These are phyloP conservation scores for Propithecus perrieri DNA, from an alignment of 2,797 vertebrate genomes.

Conservation along the genomic window DNA sequence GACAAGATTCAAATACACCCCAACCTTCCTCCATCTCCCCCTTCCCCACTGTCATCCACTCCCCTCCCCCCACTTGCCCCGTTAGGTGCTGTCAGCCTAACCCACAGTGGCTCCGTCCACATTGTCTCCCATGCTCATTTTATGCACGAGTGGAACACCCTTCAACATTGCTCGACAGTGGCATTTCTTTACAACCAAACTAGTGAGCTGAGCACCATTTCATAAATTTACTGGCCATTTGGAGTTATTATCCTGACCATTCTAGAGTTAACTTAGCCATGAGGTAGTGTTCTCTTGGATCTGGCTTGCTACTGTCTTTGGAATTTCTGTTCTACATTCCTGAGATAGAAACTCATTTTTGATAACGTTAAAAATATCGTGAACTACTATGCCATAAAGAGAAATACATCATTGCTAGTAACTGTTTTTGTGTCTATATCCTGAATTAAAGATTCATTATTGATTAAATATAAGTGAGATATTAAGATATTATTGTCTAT, in stretches of 20 bases:
- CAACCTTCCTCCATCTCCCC: neutral
- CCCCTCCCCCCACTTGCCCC: neutral
- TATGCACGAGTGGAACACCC: neutral
- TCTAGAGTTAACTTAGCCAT: neutral
- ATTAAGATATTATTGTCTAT: neutral
- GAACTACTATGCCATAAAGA: neutral
- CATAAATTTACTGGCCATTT: neutral
- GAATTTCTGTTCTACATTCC: constrained; percentile 4
- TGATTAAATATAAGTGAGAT: neutral
- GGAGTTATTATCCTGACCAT: neutral
- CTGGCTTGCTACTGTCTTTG: neutral
- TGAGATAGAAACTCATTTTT: neutral
- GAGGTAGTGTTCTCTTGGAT: neutral
- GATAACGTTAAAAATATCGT: neutral
- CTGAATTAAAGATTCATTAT: neutral
- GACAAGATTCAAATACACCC: neutral
- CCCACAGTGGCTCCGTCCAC: too few species aligned
- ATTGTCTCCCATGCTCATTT: neutral
- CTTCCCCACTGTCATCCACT: neutral
- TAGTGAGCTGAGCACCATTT: neutral
- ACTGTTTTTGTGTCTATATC: neutral
- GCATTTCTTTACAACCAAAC: neutral
- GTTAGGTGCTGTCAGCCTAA: neutral
- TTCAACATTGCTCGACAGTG: neutral
- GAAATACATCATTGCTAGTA: neutral